Evolutionary conservation across 2,888 invertebrate species (phyloP).

Genomic region (Herminia tarsipennalis): DNA sequence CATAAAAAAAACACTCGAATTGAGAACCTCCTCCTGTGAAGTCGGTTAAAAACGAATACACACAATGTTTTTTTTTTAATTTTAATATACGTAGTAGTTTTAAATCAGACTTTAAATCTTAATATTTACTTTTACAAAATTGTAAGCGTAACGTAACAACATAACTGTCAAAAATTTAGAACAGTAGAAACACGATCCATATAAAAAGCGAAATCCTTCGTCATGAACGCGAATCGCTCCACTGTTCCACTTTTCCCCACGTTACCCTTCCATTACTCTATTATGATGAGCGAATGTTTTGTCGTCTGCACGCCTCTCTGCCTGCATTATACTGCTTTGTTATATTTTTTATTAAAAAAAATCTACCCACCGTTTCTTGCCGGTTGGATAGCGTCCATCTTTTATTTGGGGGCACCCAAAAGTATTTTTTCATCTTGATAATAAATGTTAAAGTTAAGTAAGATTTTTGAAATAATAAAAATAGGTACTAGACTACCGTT

Average conservation of each 20-base stretch:
- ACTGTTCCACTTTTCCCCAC: constrained; percentile 60
- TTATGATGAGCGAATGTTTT: constrained; percentile 67
- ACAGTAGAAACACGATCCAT: background rate
- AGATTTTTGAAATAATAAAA: too few species aligned
- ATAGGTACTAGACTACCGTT: too few species aligned
- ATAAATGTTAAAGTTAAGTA: too few species aligned
- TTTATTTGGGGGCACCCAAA: constrained; percentile 3
- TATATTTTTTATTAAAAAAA: constrained; percentile 31
- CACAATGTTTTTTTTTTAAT: too few species aligned
- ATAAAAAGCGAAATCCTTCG: constrained; percentile 13
- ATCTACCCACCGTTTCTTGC: constrained; percentile 11
- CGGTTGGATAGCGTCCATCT: constrained; percentile 2
- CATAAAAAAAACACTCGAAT: too few species aligned
- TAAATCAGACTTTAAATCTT: too few species aligned
- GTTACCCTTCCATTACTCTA: constrained; percentile 69
- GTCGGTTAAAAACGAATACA: too few species aligned
- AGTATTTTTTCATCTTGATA: background rate
- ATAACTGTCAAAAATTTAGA: too few species aligned
- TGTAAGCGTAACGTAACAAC: too few species aligned
- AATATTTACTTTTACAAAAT: too few species aligned
- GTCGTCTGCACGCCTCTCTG: constrained; percentile 55
- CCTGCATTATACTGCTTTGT: constrained; percentile 47
- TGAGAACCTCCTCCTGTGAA: too few species aligned
- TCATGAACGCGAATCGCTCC: constrained; percentile 28
- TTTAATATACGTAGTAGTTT: too few species aligned